Base-by-base conservation (phyloP, 2,888 invertebrate species). In the Venusia cambrica region DNA sequence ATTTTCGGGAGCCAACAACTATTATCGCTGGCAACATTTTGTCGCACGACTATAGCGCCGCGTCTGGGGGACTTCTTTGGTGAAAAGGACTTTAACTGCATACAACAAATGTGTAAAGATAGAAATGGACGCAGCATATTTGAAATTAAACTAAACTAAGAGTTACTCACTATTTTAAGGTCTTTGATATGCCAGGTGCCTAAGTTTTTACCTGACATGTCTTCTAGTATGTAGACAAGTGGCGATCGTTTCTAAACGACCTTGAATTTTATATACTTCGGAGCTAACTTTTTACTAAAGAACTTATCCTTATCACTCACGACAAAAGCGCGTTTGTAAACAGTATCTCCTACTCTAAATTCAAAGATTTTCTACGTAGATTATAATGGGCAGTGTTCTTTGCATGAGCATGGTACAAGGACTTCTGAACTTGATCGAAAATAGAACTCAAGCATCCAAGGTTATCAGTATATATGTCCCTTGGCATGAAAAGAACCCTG, bases 271-370 rank as follows among this genome's bases (percentile, higher is more conserved):
- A 45, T 18, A 31, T 24, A 49, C 18, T 54, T 54, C n/a, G 51
- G 51, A 0, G 51, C 51, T 7, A 52, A 10, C 26, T 54, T 54
- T 25, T 50, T 54, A 4, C 11, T 18, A 15, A 55, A 55, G 3
- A 20, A 5, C 2, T 32, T 34, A 14, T 48, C 45, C 25, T 53
- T 51, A 10, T 56, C 45, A 11, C 53, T 51, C 12, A 17, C 36
- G 7, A 29, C 34, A 17, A 30, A 55, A 6, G 42, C 17, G 0
- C 45, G 3, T 43, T 45, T 5, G 21, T 15, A 26, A 4, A 39
- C 33, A 4, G 27, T 5, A 26, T 22, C 48, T 12, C 34, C 50
- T 40, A 50, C 35, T 1, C 51, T 43, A 34, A 51, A 51, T 12
- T 54, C 50, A 7, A 21, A 4, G 5, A 0, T 36, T 41, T 45